phyloP scores from a whole-genome alignment of 2,113 vertebrate genomes.

The Chelonoidis abingdonii region DNA sequence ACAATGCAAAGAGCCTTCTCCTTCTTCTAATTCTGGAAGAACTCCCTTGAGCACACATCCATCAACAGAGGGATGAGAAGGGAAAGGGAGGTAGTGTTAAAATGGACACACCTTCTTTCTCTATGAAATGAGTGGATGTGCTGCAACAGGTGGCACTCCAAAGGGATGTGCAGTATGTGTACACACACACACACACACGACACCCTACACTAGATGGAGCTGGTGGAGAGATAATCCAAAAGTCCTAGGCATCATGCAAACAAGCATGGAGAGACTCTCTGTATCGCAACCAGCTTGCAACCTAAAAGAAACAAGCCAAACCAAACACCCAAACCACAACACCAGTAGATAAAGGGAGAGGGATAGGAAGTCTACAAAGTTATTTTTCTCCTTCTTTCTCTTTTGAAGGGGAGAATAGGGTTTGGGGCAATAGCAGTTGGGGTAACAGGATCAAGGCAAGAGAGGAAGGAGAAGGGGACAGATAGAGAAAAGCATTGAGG shows the following conservation, averaged over 20 bases:
- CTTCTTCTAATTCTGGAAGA: not conserved
- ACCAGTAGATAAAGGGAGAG: not conserved
- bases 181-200: not conserved
- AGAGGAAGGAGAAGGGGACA: not conserved
- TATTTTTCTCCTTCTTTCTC: not conserved
- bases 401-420: not conserved
- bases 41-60: not conserved
- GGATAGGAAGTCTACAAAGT: not conserved
- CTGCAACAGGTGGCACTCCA: rapidly evolving
- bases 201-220: not conserved
- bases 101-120: not conserved
- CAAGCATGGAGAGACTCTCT: not conserved
- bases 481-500: not conserved
- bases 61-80: not conserved
- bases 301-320: not conserved
- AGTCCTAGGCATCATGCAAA: not conserved
- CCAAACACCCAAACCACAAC: not conserved
- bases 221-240: not conserved
- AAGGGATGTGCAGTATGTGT: not conserved
- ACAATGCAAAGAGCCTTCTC: not conserved
- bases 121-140: not conserved
- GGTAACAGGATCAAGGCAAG: not conserved
- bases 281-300: not conserved
- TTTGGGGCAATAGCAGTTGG: not conserved
- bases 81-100: not conserved